Conservation (phyloP, 2,113 vertebrate genomes). For the Colius striatus region DNA sequence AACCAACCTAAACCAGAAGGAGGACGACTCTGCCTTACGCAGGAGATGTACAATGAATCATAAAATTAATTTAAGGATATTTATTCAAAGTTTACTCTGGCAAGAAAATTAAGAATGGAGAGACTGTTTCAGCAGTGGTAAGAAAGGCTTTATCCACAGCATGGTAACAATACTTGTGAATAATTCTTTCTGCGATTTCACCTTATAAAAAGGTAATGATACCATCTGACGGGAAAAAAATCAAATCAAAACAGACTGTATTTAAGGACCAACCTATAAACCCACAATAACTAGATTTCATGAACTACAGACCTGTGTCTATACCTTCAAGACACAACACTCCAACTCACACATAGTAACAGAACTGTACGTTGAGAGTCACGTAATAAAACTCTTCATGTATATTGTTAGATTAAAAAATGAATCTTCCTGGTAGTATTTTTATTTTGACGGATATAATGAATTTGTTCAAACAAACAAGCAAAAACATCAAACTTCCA, state of each 20-base stretch:
- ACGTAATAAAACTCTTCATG: not conserved
- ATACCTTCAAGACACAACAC: not conserved
- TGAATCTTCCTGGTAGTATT: not conserved
- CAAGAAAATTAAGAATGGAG: not conserved
- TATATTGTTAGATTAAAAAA: not conserved
- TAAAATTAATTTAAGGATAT: slow-evolving; percentile 8
- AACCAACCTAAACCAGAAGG: not conserved
- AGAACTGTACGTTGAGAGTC: not conserved
- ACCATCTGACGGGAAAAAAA: not conserved
- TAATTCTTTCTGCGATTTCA: not conserved
- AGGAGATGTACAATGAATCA: not conserved
- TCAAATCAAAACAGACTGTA: not conserved
- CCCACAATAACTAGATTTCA: not conserved
- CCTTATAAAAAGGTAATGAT: not conserved
- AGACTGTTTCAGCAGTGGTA: not conserved
- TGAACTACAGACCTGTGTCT: not conserved
- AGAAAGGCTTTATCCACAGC: not conserved
- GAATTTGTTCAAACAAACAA: not conserved
- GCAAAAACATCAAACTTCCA: not conserved
- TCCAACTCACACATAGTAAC: not conserved
- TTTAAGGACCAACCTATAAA: not conserved
- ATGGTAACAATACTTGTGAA: not conserved
- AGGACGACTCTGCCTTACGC: not conserved
- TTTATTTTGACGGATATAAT: not conserved
- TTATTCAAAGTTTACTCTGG: slow-evolving; percentile 18